Evolutionary conservation across 1,140 invertebrate genomes (phyloP), one percentile per base, ranked within the genome.

Genomic region (Artemia franciscana): DNA sequence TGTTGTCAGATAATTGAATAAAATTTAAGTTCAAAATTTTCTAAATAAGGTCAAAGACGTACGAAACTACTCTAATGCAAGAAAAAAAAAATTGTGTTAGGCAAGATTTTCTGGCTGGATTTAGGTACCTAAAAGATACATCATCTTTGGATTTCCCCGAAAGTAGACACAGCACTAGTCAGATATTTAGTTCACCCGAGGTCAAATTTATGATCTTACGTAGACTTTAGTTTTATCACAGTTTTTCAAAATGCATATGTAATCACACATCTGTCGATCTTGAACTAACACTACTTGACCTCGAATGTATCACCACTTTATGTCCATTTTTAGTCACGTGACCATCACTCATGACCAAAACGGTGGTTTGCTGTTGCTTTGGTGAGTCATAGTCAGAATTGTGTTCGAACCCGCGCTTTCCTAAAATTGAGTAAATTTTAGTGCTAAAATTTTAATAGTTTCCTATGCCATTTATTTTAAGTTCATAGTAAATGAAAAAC

Each of bases 261-360:
- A 76, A 77, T 86, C 83, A 88, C 76, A 86, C 84, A 74, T 88
- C 84, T 68, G 84, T 84, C 65, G 82, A 82, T 67, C 80, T 78
- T 68, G 84, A 86, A 67, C 83, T 84, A 67, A 84, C 79, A 70
- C 84, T 86, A 70, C 85, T 88, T 7, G 62, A 63, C 69, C 84
- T 80, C 71, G 83, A 85, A 74, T 87, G 85, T 71, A 91, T 85
- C 71, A 91, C 86, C 69, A 91, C 87, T 71, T 85, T 84, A 75
- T 88, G 85, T 61, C 86, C 86, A 73, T 86, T 86, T 74, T 85
- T 86, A 65, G 83, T 85, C 62, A 82, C 79, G 72, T 79, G 83
- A 59, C 83, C 85, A 72, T 87, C 84, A 73, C 84, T 85, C 72
- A 86, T 83, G 63, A 86, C 82, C 68, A 88, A 76, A 65, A 88